phyloP scores from a whole-genome alignment of 2,113 vertebrate species.

The Macroglossus sobrinus region DNA sequence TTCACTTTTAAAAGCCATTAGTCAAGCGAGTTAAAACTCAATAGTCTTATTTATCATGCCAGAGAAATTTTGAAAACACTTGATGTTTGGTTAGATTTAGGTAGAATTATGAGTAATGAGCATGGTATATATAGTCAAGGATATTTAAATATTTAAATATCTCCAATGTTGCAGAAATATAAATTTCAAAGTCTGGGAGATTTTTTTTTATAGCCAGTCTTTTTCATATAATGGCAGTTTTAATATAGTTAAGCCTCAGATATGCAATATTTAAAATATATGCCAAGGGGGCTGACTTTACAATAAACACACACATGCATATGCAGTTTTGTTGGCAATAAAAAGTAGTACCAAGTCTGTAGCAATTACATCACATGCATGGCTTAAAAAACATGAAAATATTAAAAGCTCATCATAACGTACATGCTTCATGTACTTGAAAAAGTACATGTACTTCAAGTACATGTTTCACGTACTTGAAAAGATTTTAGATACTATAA shows the following conservation, averaged over 20 bases:
- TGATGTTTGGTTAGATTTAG: not conserved
- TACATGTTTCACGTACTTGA: not conserved
- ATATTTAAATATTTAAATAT: not conserved
- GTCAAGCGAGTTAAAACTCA: constrained; percentile 13
- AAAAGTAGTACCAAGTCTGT: not conserved
- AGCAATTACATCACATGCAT: not conserved
- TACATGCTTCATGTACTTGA: not conserved
- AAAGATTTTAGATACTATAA: not conserved
- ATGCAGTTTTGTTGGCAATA: not conserved
- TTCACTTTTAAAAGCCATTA: constrained; percentile 14
- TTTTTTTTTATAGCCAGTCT: not conserved
- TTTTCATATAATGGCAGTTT: constrained; percentile 8
- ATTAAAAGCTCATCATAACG: not conserved
- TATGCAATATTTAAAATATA: not conserved
- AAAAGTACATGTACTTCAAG: no score
- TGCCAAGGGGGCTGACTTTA: not conserved
- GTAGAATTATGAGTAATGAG: constrained; percentile 29
- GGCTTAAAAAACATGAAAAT: not conserved
- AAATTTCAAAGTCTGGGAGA: not conserved
- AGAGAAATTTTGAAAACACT: constrained; percentile 21
- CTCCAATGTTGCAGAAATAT: not conserved
- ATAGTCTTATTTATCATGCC: not conserved
- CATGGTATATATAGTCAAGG: not conserved
- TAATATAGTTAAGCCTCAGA: not conserved
- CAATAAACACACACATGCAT: not conserved